phyloP scores from a whole-genome alignment of 2,797 vertebrate genomes.

The Petrocephalus schoutedeni region DNA sequence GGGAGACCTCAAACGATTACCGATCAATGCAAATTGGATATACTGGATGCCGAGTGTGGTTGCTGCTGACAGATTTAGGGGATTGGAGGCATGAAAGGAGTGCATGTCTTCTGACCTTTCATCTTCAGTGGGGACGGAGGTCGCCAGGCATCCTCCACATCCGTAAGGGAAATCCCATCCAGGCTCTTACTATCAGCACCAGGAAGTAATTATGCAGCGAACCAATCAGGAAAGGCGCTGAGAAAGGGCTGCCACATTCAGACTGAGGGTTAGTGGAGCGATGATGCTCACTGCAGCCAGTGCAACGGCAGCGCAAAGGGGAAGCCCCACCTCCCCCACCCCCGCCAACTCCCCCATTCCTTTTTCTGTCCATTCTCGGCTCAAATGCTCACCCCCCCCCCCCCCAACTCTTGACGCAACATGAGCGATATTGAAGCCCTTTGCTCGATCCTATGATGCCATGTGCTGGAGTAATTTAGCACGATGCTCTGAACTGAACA shows the following conservation, averaged over 20 bases:
- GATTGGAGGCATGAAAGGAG: not conserved
- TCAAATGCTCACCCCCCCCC: not conserved
- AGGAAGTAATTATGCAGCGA: not conserved
- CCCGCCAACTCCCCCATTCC: not conserved
- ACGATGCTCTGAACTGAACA: slow-evolving; percentile 48
- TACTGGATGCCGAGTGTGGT: not conserved
- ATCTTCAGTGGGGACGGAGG: not conserved
- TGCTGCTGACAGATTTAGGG: not conserved
- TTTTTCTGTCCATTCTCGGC: not conserved
- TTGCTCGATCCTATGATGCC: not conserved
- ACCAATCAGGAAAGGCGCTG: not conserved
- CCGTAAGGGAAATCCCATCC: not conserved
- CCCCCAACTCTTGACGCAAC: slow-evolving; percentile 35
- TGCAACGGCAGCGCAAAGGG: not conserved
- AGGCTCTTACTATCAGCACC: not conserved
- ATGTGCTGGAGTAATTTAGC: slow-evolving; percentile 44
- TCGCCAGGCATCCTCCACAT: not conserved
- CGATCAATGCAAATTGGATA: slow-evolving; percentile 15
- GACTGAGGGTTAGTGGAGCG: not conserved
- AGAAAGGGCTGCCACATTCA: not conserved
- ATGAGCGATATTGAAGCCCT: slow-evolving; percentile 25
- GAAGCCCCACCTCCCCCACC: not conserved
- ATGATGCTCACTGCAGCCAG: not conserved
- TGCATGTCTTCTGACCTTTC: not conserved
- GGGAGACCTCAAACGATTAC: not conserved